Conservation (phyloP, 1,140 invertebrate species). For the Cepaea nemoralis region DNA sequence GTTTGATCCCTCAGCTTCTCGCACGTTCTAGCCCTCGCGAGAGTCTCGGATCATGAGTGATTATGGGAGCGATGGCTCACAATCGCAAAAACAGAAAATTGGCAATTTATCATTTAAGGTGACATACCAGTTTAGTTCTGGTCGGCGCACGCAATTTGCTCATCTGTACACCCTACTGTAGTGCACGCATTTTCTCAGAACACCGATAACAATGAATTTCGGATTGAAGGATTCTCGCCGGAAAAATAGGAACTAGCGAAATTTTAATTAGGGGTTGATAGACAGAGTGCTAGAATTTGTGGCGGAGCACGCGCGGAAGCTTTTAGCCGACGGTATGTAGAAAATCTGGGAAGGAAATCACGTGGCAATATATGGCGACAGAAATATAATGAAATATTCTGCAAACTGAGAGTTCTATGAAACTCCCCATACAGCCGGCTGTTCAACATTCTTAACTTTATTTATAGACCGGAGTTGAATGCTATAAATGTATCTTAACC, state of each 20-base stretch:
- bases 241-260: not conserved
- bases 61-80: constrained; percentile 28
- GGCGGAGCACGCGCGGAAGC: not conserved
- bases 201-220: constrained; percentile 25
- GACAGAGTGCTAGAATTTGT: not conserved
- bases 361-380: not conserved
- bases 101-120: constrained; percentile 36
- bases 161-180: constrained; percentile 15
- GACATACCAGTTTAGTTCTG: constrained; percentile 23
- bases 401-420: too few relatives aligned
- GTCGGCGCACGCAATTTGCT: constrained; percentile 15
- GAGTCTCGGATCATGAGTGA: constrained; percentile 32
- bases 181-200: not conserved
- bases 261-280: constrained; percentile 16
- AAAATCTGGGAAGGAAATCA: not conserved
- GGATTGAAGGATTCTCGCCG: constrained; percentile 16
- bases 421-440: too few relatives aligned
- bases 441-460: too few relatives aligned
- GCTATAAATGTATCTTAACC: too few relatives aligned
- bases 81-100: constrained; percentile 33
- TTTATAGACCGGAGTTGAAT: too few relatives aligned
- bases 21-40: constrained; percentile 1
- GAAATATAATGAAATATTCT: not conserved
- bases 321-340: not conserved
- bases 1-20: constrained; percentile 12